Conservation (phyloP, 2,113 vertebrate species). For the Neopipo cinnamomea region DNA sequence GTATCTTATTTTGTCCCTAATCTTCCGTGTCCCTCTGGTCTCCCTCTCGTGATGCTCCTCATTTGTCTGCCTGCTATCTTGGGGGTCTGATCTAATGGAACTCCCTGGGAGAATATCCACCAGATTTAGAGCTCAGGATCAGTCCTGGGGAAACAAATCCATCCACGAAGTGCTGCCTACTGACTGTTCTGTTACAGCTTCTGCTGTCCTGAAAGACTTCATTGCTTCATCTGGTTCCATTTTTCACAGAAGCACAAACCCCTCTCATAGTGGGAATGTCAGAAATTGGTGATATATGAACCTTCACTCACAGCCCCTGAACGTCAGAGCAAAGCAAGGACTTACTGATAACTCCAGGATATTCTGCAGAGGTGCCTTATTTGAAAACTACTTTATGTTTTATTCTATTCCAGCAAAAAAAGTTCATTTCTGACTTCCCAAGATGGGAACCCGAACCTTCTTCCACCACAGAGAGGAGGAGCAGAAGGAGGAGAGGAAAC, state of each 20-base stretch:
- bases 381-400: too few species aligned
- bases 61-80: neutral
- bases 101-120: neutral
- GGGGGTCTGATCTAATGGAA: conserved; percentile 15
- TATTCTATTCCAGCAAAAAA: neutral
- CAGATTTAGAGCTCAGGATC: neutral
- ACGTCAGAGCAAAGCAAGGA: too few species aligned
- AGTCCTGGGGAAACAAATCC: neutral
- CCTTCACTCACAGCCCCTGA: too few species aligned
- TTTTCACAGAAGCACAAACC: too few species aligned
- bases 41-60: neutral
- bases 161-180: neutral
- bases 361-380: too few species aligned
- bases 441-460: conserved; percentile 57
- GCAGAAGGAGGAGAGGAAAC: conserved; percentile 68
- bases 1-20: neutral
- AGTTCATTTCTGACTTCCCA: neutral
- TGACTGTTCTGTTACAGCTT: neutral
- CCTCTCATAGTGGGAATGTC: too few species aligned
- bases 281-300: too few species aligned
- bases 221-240: too few species aligned
- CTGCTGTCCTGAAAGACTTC: too few species aligned
- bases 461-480: conserved; percentile 71
- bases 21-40: neutral
- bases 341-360: too few species aligned